Conservation (phyloP, 2,797 vertebrate genomes). For the Acanthurus lineatus region DNA sequence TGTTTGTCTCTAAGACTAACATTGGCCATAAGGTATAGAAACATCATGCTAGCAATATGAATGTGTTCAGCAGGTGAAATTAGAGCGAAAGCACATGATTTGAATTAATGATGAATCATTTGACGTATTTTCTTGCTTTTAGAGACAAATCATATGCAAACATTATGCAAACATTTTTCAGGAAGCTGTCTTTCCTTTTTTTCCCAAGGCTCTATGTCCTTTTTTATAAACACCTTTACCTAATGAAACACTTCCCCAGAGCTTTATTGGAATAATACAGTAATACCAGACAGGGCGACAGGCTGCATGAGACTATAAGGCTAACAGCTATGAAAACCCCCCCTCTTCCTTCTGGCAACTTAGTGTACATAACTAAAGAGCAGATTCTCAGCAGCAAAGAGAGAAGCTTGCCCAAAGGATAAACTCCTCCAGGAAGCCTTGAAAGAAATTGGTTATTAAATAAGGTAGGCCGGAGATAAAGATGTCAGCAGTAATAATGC, state of each 20-base stretch:
- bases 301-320: constrained; percentile 47
- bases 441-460: constrained; percentile 81
- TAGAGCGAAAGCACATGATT: constrained; percentile 8
- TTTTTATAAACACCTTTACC: constrained; percentile 46
- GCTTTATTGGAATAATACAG: constrained; percentile 61
- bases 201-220: constrained; percentile 11
- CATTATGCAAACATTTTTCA: constrained; percentile 51
- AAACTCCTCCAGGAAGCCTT: constrained; percentile 72
- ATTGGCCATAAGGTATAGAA: not conserved
- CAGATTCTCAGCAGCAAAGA: constrained; percentile 50
- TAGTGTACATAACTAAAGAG: constrained; percentile 73
- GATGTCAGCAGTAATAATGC: constrained; percentile 82
- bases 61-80: not conserved
- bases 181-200: constrained; percentile 19
- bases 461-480: constrained; percentile 77
- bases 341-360: constrained; percentile 56
- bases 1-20: not conserved
- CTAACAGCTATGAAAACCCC: constrained; percentile 53
- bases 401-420: constrained; percentile 64
- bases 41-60: not conserved
- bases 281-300: constrained; percentile 53
- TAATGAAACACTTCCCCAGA: constrained; percentile 44
- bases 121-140: constrained; percentile 16
- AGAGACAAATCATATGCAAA: constrained; percentile 41
- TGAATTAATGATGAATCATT: constrained; percentile 48